A percentile compares a stretch with the other conserved stretches of the same genome.
phyloP scores from a whole-genome alignment of 1,140 invertebrate species.

The Chionoecetes opilio region DNA sequence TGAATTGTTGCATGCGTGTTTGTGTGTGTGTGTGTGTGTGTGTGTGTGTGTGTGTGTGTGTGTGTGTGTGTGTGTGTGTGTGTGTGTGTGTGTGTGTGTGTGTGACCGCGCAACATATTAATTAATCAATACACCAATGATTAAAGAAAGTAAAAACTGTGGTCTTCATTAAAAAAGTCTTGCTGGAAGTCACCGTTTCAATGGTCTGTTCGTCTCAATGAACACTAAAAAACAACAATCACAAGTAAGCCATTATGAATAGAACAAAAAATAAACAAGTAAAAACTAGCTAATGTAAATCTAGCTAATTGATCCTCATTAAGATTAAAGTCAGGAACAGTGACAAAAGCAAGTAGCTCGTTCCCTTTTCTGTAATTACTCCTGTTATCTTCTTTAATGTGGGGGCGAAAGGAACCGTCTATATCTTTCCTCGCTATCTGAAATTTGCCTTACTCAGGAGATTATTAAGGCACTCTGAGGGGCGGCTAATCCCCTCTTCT shows the following conservation, averaged over 20 bases:
- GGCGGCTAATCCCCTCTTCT: constrained; percentile 4
- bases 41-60: constrained; percentile 27
- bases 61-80: constrained; percentile 27
- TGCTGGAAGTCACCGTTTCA: too few species aligned
- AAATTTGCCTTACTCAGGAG: neutral
- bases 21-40: neutral
- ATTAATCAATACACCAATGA: too few species aligned
- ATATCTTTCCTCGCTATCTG: constrained; percentile 19
- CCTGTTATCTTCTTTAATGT: neutral
- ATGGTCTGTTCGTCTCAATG: too few species aligned
- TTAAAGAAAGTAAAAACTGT: too few species aligned
- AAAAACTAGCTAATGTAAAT: too few species aligned
- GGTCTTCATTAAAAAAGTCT: too few species aligned
- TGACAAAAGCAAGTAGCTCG: neutral
- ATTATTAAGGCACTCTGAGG: constrained; percentile 28
- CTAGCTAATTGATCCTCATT: too few species aligned
- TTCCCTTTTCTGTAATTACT: neutral
- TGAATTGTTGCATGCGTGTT: too few species aligned
- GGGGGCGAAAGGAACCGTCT: neutral
- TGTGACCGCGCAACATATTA: neutral
- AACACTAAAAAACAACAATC: too few species aligned
- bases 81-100: neutral
- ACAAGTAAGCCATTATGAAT: too few species aligned
- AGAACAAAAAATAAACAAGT: too few species aligned
- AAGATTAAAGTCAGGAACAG: neutral